A percentile compares a stretch with the other conserved stretches of the same genome.
Conservation (phyloP, 2,888 invertebrate species). For the Caenorhabditis sinica region DNA sequence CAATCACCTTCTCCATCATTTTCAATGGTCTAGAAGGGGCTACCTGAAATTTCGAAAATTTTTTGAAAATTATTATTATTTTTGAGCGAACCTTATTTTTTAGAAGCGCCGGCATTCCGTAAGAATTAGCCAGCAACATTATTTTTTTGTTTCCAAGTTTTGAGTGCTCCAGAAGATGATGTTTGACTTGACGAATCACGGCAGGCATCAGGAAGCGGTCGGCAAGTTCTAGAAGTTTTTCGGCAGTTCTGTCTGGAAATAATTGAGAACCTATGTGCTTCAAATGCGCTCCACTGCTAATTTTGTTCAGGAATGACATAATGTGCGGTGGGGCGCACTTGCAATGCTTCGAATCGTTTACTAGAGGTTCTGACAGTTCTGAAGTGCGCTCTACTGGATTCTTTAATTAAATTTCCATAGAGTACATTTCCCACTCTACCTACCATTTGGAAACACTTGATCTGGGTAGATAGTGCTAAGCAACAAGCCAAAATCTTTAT, state of each 20-base stretch:
- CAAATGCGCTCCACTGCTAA: too few relatives aligned
- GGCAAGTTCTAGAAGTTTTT: constrained; percentile 16
- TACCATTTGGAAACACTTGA: constrained; percentile 11
- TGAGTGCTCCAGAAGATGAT: not conserved
- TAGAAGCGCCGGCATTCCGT: not conserved
- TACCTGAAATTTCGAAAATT: too few relatives aligned
- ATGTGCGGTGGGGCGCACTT: too few relatives aligned
- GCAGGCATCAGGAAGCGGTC: not conserved
- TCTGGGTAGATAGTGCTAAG: not conserved
- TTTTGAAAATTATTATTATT: too few relatives aligned
- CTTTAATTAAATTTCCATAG: too few relatives aligned
- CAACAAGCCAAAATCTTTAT: not conserved
- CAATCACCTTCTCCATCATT: too few relatives aligned
- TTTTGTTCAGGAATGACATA: too few relatives aligned
- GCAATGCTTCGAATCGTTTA: too few relatives aligned
- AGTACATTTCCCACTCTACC: too few relatives aligned
- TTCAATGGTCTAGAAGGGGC: too few relatives aligned
- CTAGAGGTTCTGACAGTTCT: too few relatives aligned
- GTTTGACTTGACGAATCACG: not conserved
- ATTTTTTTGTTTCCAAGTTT: not conserved
- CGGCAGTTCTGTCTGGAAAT: constrained; percentile 22
- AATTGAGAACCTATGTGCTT: not conserved
- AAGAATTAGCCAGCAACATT: not conserved
- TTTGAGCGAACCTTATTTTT: not conserved
- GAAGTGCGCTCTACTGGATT: too few relatives aligned